A percentile compares a stretch with the other conserved stretches of the same genome.
These are phyloP conservation scores for Trichonephila clavata DNA, from an alignment of 1,140 invertebrate species.

Conservation along the genomic window DNA sequence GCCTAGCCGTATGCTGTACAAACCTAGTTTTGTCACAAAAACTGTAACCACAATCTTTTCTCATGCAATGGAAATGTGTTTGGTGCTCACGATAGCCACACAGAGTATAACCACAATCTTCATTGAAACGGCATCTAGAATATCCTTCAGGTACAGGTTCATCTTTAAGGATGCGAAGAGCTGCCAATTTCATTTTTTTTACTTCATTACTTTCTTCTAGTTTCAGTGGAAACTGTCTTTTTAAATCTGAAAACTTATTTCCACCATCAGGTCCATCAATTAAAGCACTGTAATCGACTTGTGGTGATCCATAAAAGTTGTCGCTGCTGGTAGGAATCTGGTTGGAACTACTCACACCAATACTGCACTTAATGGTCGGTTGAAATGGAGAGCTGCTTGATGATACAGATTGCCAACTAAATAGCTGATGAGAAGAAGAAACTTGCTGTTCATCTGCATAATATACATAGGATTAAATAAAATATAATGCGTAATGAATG, in stretches of 20 bases:
- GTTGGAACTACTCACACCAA: constrained; percentile 73
- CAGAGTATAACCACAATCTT: constrained; percentile 95
- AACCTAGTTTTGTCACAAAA: constrained; percentile 98
- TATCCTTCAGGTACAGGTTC: constrained; percentile 97
- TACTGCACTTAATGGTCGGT: constrained; percentile 72
- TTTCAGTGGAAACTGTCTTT: constrained; percentile 65
- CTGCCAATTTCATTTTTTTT: constrained; percentile 87
- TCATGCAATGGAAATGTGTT: constrained; percentile 97
- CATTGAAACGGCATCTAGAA: constrained; percentile 94
- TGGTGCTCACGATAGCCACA: constrained; percentile 96
- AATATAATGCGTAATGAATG: background rate
- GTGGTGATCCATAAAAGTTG: constrained; percentile 72
- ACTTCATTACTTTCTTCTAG: constrained; percentile 82
- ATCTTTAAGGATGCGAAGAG: constrained; percentile 91
- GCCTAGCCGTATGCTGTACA: constrained; percentile 93
- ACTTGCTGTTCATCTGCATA: constrained; percentile 75
- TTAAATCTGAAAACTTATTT: constrained; percentile 50
- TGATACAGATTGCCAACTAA: constrained; percentile 75
- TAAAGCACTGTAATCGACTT: constrained; percentile 65
- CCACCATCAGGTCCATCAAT: constrained; percentile 50
- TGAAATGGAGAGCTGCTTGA: constrained; percentile 73
- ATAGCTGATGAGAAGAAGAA: constrained; percentile 77
- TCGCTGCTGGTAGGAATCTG: constrained; percentile 74
- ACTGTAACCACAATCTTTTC: constrained; percentile 96
- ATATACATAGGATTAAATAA: constrained; percentile 65